These are phyloP conservation scores for Ranitomeya imitator DNA, from an alignment of 2,113 vertebrate genomes.

Conservation along the genomic window DNA sequence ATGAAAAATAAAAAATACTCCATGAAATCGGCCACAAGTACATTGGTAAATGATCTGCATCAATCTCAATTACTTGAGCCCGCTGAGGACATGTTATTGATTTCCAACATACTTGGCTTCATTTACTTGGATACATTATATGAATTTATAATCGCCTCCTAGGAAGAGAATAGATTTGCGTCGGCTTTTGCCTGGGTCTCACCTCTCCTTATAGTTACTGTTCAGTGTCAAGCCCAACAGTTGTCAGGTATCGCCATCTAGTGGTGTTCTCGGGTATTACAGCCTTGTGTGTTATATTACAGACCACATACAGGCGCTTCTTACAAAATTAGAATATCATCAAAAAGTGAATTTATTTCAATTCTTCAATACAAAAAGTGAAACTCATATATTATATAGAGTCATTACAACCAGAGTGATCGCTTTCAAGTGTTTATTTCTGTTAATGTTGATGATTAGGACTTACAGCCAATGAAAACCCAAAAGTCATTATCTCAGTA, in stretches of 20 bases:
- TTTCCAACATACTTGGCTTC: conserved; percentile 20
- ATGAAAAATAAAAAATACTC: conserved; percentile 28
- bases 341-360: too few relatives aligned
- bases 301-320: too few relatives aligned
- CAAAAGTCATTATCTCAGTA: too few relatives aligned
- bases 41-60: conserved; percentile 40
- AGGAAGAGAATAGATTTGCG: neutral
- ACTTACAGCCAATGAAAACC: too few relatives aligned
- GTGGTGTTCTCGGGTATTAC: neutral
- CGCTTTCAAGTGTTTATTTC: too few relatives aligned
- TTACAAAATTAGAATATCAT: too few relatives aligned
- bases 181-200: neutral
- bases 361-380: too few relatives aligned
- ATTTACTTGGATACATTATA: conserved; percentile 24
- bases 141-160: conserved; percentile 42
- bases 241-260: neutral
- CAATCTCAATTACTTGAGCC: conserved; percentile 49
- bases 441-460: too few relatives aligned
- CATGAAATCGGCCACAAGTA: conserved; percentile 35
- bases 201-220: neutral
- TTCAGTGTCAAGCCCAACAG: neutral
- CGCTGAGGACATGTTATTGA: conserved; percentile 31
- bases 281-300: too few relatives aligned
- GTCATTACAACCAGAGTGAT: too few relatives aligned
- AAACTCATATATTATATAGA: too few relatives aligned